Evolutionary conservation across 1,140 invertebrate genomes (phyloP), one percentile per base, ranked within the genome.

Genomic region (Drosophila mayri): DNA sequence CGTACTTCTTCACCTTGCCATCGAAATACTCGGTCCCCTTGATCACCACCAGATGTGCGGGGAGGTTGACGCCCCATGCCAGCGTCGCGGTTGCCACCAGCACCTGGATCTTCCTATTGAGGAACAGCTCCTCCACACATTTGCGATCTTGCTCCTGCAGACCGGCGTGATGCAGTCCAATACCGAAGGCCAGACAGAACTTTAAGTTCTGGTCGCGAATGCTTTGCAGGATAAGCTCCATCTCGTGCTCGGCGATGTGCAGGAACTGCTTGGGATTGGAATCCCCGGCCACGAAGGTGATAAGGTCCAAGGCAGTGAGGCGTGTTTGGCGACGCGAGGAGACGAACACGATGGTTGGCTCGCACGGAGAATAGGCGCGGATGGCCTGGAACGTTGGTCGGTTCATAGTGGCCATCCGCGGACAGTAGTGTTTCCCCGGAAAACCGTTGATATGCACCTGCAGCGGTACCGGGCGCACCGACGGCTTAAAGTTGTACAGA

Each of bases 341-440:
- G 0, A 99, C 99, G 93, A 99, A 99, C 8, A 99, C 95, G 25
- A 99, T 94, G 0, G 97, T 95, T 0, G 99, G 99, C 87, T 99
- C 96, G 9, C 94, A 93, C 0, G 98, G 98, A 0, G 98, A 99
- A 93, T 99, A 97, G 60, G 97, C 96, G 57, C 96, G 95, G 71
- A 99, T 99, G 2, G 98, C 98, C 94, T 98, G 97, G 93, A 98
- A 99, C 4, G 97, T 97, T n/a, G 99, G 99, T 90, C 98, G 97
- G 93, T 99, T 99, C 99, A 99, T 99, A 0, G 98, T 98, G 40
- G 98, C 97, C 99, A 99, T 99, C 65, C 99, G 95, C 0, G 99
- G 99, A 92, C 99, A 99, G 93, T 99, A 99, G 93, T 99, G 98
- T 83, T 99, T 98, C 14, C 91, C 97, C 9, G 96, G 95, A 87